Conservation (phyloP, 2,797 vertebrate genomes). For the Nasua narica region DNA sequence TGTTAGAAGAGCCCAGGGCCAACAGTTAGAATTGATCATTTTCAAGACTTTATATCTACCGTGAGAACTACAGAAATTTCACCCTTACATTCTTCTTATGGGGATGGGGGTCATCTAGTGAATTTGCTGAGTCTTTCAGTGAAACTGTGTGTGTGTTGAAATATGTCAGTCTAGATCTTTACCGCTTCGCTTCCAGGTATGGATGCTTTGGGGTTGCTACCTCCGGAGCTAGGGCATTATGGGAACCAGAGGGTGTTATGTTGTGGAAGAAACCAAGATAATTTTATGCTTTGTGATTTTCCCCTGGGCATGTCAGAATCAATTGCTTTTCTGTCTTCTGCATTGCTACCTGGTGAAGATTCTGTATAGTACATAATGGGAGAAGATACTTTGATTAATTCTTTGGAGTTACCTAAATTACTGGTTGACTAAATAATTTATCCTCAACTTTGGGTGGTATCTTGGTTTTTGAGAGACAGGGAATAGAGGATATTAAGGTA, state of each 20-base stretch:
- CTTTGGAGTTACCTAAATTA: neutral
- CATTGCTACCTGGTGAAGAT: neutral
- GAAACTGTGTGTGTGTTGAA: neutral
- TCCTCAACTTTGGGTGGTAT: neutral
- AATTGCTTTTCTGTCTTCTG: neutral
- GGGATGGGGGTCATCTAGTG: too few species aligned
- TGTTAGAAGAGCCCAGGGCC: neutral
- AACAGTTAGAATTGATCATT: neutral
- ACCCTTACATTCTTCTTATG: neutral
- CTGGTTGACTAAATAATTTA: neutral
- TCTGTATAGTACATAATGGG: neutral
- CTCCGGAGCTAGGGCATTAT: neutral
- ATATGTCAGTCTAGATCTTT: neutral
- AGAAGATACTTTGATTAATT: neutral
- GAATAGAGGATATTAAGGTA: neutral
- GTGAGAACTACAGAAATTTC: neutral
- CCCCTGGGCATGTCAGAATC: neutral
- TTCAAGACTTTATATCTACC: neutral
- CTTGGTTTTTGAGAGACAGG: neutral
- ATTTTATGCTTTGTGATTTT: neutral
- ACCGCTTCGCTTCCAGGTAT: neutral
- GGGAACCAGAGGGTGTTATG: neutral
- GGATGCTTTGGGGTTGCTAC: neutral
- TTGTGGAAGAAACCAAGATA: neutral
- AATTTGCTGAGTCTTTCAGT: neutral